phyloP scores from a whole-genome alignment of 1,140 invertebrate species.

The Cephus cinctus region DNA sequence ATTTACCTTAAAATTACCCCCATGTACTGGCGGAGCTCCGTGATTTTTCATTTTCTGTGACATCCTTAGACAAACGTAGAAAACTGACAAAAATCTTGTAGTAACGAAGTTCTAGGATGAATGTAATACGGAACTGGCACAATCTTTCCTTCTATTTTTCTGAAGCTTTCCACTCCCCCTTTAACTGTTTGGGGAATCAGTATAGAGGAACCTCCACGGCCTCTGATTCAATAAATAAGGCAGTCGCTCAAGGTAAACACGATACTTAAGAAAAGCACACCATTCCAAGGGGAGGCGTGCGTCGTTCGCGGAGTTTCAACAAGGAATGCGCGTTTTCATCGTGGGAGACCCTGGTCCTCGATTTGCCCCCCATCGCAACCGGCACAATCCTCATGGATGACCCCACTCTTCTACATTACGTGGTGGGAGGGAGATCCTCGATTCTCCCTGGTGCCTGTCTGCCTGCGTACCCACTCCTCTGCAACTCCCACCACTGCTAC shows the following conservation, averaged over 20 bases:
- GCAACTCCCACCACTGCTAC: neutral
- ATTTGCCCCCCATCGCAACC: neutral
- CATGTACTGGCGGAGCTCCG: conserved; percentile 35
- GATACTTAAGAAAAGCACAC: conserved; percentile 12
- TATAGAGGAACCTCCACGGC: neutral
- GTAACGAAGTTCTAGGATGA: too few species aligned
- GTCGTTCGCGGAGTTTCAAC: conserved; percentile 22
- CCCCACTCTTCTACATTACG: neutral
- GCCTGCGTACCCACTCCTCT: conserved; percentile 7
- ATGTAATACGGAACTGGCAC: too few species aligned
- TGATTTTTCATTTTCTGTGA: conserved; percentile 40
- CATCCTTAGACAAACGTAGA: conserved; percentile 28
- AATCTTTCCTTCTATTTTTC: conserved; percentile 2
- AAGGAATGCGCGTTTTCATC: conserved; percentile 29
- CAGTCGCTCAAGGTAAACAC: neutral
- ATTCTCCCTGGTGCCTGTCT: too few species aligned
- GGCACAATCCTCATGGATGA: neutral
- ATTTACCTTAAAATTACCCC: conserved; percentile 47
- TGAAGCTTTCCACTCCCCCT: neutral
- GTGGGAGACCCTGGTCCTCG: conserved; percentile 12
- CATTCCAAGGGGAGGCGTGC: conserved; percentile 15
- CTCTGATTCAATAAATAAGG: neutral
- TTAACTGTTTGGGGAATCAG: neutral
- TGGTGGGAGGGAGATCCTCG: neutral
- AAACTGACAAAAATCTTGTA: too few species aligned